Conservation (phyloP, 2,797 vertebrate species). For the Podargus strigoides region DNA sequence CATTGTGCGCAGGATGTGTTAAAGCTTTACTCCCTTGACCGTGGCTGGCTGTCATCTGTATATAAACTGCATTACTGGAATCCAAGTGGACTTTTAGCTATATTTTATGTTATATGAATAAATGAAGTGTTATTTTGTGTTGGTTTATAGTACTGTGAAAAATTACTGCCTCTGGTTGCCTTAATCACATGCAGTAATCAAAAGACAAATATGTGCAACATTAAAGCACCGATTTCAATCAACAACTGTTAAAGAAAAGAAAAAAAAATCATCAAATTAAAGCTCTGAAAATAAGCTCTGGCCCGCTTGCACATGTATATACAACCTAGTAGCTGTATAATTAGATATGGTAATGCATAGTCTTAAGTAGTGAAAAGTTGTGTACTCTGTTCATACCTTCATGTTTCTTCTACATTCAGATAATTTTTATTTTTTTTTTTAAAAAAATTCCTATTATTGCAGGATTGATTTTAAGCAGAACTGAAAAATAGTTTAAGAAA, state of each 20-base stretch:
- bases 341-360: not conserved
- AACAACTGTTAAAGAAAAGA: not conserved
- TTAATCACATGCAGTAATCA: not conserved
- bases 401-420: not conserved
- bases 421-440: not conserved
- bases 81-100: not conserved
- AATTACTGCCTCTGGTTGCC: not conserved
- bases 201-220: not conserved
- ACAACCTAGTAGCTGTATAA: not conserved
- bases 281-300: not conserved
- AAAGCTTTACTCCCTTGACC: not conserved
- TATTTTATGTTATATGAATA: not conserved
- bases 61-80: not conserved
- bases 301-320: not conserved
- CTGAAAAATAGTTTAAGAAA: not conserved
- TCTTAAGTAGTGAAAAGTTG: not conserved
- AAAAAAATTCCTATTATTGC: not conserved
- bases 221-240: not conserved
- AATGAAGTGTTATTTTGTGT: not conserved
- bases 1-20: not conserved
- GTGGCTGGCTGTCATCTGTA: not conserved
- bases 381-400: not conserved
- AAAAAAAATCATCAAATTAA: not conserved
- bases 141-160: not conserved
- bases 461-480: not conserved